Conservation (phyloP, 2,888 invertebrate species). For the Lysandra coridon region DNA sequence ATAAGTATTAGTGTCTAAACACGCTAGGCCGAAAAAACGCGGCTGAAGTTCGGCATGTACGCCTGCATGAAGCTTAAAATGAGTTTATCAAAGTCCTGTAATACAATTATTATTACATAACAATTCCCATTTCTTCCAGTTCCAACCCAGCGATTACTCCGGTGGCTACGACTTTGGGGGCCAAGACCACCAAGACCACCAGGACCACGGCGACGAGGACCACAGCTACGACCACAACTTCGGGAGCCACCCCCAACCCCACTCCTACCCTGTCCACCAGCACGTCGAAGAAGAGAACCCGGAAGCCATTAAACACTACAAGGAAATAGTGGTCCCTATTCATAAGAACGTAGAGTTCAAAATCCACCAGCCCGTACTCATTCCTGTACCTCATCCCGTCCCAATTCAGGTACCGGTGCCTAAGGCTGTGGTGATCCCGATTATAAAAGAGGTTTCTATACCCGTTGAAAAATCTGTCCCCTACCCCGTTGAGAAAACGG, state of each 20-base stretch:
- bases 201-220: slow-evolving; percentile 42
- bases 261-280: slow-evolving; percentile 81
- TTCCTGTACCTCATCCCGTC: slow-evolving; percentile 83
- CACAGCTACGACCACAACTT: slow-evolving; percentile 58
- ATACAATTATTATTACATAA: no score
- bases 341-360: slow-evolving; percentile 82
- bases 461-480: slow-evolving; percentile 87
- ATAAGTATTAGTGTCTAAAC: no score
- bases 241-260: slow-evolving; percentile 62
- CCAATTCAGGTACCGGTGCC: slow-evolving; percentile 85
- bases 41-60: no score
- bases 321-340: slow-evolving; percentile 83
- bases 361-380: slow-evolving; percentile 77
- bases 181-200: slow-evolving; percentile 36
- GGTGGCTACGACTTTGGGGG: slow-evolving; percentile 52
- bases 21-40: no score
- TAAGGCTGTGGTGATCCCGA: slow-evolving; percentile 84
- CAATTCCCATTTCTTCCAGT: slow-evolving; percentile 46
- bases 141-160: slow-evolving; percentile 65
- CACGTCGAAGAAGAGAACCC: slow-evolving; percentile 86
- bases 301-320: slow-evolving; percentile 84
- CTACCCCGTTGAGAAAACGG: slow-evolving; percentile 84
- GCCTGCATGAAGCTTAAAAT: neutral
- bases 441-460: slow-evolving; percentile 84
- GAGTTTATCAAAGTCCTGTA: no score